phyloP scores from a whole-genome alignment of 2,797 vertebrate genomes.

The Lacerta agilis region DNA sequence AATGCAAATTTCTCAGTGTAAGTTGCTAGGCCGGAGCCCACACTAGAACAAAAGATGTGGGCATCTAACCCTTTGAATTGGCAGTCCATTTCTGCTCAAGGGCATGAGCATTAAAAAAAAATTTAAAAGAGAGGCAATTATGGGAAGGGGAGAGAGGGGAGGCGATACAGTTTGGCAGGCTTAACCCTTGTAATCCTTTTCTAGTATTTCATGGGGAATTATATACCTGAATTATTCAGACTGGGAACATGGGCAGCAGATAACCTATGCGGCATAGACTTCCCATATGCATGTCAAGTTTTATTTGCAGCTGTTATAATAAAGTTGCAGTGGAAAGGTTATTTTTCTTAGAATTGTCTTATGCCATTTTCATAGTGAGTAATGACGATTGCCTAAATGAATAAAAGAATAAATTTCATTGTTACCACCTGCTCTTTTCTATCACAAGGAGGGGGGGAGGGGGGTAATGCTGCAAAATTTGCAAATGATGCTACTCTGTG shows the following conservation, averaged over 20 bases:
- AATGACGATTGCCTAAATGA: slow-evolving; percentile 27
- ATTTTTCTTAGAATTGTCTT: slow-evolving; percentile 37
- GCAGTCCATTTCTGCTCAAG: slow-evolving; percentile 1
- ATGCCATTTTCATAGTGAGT: slow-evolving; percentile 30
- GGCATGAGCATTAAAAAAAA: neutral
- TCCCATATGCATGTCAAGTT: neutral
- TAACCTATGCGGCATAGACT: neutral
- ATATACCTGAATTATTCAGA: slow-evolving; percentile 36
- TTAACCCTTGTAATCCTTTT: slow-evolving; percentile 48
- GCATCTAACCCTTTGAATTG: neutral
- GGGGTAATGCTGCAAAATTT: slow-evolving; percentile 35
- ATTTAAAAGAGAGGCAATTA: neutral
- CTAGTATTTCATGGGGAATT: slow-evolving; percentile 42
- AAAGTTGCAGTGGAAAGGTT: slow-evolving; percentile 47
- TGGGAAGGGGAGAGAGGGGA: neutral
- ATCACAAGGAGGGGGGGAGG: slow-evolving; percentile 36
- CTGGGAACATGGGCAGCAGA: neutral
- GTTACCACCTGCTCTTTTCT: slow-evolving; percentile 56
- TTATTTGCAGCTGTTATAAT: slow-evolving; percentile 22
- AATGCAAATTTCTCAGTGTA: neutral
- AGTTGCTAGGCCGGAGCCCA: neutral
- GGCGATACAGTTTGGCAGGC: slow-evolving; percentile 25
- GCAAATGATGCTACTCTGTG: slow-evolving; percentile 74
- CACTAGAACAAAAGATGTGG: neutral
- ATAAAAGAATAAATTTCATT: slow-evolving; percentile 39